phyloP scores from a whole-genome alignment of 2,113 vertebrate genomes.

The Glareola pratincola region DNA sequence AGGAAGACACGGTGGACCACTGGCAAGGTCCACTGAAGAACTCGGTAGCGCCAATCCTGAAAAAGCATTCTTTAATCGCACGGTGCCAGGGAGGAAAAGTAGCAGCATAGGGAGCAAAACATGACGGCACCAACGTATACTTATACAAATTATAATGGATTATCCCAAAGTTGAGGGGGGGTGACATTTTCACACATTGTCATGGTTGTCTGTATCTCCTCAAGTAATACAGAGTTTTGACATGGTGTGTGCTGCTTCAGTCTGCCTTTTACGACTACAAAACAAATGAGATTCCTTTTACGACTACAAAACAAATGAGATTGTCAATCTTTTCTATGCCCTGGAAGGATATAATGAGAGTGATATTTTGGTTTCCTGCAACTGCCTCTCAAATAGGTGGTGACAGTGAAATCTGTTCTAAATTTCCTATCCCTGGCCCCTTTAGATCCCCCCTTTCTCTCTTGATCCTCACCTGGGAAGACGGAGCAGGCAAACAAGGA shows the following conservation, averaged over 20 bases:
- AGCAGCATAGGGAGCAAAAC: not conserved
- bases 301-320: constrained; percentile 14
- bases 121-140: not conserved
- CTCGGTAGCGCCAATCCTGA: not conserved
- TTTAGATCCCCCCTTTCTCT: not conserved
- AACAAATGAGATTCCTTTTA: constrained; percentile 15
- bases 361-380: constrained; percentile 37
- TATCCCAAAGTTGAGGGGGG: not conserved
- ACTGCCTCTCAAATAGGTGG: constrained; percentile 10
- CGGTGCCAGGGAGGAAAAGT: not conserved
- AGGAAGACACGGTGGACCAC: not conserved
- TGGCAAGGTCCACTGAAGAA: not conserved
- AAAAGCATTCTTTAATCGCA: not conserved
- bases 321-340: constrained; percentile 24
- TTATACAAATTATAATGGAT: not conserved
- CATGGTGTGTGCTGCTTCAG: not conserved
- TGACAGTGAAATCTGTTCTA: constrained; percentile 9
- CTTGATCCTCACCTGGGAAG: not conserved
- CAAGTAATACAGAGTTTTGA: constrained; percentile 10
- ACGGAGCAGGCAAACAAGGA: not conserved
- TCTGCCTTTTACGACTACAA: constrained; percentile 9
- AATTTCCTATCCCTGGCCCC: not conserved
- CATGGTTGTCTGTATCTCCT: constrained; percentile 27
- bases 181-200: constrained; percentile 44
- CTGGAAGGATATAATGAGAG: constrained; percentile 33